phyloP scores from a whole-genome alignment of 2,113 vertebrate species.

The Alectura lathami region DNA sequence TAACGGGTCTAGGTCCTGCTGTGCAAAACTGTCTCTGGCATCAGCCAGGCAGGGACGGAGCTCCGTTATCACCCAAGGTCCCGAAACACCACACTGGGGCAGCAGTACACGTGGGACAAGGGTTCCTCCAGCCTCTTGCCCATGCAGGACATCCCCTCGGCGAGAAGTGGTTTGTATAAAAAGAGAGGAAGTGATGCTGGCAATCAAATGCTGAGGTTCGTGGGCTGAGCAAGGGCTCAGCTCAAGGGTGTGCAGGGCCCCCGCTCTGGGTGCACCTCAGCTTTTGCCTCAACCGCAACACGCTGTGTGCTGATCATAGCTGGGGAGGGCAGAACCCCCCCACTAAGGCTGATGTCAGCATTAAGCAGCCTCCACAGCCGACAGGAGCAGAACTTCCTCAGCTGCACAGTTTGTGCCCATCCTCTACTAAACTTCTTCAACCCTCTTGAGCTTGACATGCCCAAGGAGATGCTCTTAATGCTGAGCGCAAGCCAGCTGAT shows the following conservation, averaged over 20 bases:
- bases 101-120: not conserved
- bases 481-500: not conserved
- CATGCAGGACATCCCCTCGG: not conserved
- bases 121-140: not conserved
- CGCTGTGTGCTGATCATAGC: accelerated
- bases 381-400: not conserved
- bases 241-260: not conserved
- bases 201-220: not conserved
- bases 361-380: not conserved
- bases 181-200: not conserved
- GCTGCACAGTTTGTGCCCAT: not conserved
- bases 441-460: not conserved
- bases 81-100: not conserved
- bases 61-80: not conserved
- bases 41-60: not conserved
- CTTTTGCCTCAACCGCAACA: not conserved
- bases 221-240: not conserved
- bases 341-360: not conserved
- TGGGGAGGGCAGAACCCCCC: not conserved
- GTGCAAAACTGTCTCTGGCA: not conserved
- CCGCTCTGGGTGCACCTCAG: accelerated
- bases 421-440: not conserved
- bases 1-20: not conserved
- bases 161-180: accelerated
- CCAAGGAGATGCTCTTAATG: not conserved